Conservation (phyloP, 2,888 invertebrate genomes). For the Trachelus tabidus region DNA sequence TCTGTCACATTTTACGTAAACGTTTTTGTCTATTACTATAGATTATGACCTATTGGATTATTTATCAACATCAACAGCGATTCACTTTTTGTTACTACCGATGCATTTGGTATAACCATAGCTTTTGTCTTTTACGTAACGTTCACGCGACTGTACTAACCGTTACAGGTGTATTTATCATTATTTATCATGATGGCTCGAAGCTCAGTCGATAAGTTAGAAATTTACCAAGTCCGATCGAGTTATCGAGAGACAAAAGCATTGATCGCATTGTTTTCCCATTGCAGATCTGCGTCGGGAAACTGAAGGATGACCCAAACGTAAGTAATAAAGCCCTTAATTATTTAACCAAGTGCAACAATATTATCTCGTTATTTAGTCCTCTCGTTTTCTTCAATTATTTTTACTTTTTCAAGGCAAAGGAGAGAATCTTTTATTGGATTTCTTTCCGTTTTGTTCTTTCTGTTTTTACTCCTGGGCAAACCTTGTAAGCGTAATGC, state of each 20-base stretch:
- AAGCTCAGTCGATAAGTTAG: background rate
- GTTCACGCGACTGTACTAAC: background rate
- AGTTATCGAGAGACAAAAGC: background rate
- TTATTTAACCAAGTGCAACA: background rate
- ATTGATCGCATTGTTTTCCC: constrained; percentile 12
- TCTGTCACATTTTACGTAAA: background rate
- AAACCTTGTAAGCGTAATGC: background rate
- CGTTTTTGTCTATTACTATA: too few species aligned
- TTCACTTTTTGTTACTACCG: background rate
- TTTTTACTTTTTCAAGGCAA: background rate
- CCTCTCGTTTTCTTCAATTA: background rate
- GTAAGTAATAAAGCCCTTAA: constrained; percentile 60
- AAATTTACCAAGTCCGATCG: background rate
- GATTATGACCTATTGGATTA: too few species aligned
- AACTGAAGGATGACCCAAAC: constrained; percentile 70
- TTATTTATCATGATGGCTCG: background rate
- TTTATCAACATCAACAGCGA: background rate
- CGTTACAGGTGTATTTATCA: background rate
- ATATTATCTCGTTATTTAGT: background rate
- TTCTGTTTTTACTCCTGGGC: background rate
- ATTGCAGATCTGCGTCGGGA: constrained; percentile 70
- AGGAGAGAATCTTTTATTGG: background rate
- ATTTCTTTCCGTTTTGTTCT: background rate
- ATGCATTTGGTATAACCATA: background rate
- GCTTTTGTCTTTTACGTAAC: background rate